Conservation (phyloP, 2,797 vertebrate species). For the Poecilia wingei region DNA sequence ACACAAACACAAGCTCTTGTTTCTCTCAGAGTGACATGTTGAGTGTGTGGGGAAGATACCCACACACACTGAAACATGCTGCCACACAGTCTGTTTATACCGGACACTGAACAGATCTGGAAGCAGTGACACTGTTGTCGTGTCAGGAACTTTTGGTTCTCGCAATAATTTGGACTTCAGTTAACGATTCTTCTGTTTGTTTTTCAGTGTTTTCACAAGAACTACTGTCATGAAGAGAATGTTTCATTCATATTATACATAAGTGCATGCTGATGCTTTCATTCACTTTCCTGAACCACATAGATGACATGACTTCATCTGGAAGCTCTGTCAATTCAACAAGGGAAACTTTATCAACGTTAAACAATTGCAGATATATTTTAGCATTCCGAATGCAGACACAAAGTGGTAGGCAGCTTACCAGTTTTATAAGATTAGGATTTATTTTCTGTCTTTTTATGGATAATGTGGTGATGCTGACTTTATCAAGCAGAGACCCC, state of each 20-base stretch:
- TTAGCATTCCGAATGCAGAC: not conserved
- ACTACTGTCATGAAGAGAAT: not conserved
- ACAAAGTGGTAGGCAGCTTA: not conserved
- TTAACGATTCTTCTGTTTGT: not conserved
- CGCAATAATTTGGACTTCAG: not conserved
- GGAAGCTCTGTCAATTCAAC: not conserved
- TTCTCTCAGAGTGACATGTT: conserved; percentile 29
- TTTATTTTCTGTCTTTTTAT: not conserved
- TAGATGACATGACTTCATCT: not conserved
- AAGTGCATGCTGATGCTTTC: not conserved
- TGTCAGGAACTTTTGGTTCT: conserved; percentile 14
- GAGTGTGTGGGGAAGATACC: conserved; percentile 9
- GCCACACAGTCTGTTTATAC: conserved; percentile 38
- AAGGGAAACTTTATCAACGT: not conserved
- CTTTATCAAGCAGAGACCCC: not conserved
- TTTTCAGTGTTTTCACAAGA: not conserved
- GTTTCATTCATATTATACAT: not conserved
- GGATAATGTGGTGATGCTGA: not conserved
- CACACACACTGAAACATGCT: conserved; percentile 19
- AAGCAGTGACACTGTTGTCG: not conserved
- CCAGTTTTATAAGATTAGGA: not conserved
- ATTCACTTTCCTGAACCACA: not conserved
- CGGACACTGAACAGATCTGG: conserved; percentile 23
- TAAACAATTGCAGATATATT: not conserved
- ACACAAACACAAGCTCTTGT: conserved; percentile 38